These are phyloP conservation scores for Epiblema foenella DNA, from an alignment of 2,888 invertebrate species.

Conservation along the genomic window DNA sequence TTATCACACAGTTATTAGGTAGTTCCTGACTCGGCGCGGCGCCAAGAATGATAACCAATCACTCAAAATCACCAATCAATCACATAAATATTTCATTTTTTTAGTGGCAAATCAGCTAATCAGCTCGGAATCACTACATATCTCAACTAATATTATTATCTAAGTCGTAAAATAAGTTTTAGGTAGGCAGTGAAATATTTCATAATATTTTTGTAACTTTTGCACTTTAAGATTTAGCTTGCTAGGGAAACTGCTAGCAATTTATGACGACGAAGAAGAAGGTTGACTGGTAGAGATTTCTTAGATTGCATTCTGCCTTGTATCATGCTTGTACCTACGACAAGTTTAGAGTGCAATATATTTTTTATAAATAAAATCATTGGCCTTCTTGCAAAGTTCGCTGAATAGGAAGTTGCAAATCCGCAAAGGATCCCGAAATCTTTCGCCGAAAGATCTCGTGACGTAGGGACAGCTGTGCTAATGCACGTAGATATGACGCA, in stretches of 20 bases:
- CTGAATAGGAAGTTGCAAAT: slow-evolving; percentile 25
- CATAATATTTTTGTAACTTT: background rate
- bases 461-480: slow-evolving; percentile 57
- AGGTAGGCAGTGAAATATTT: background rate
- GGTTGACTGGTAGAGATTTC: no score
- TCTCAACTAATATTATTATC: background rate
- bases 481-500: slow-evolving; percentile 9
- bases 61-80: no score
- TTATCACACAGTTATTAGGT: slow-evolving; percentile 7
- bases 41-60: slow-evolving; percentile 35
- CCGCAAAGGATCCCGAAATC: slow-evolving; percentile 30
- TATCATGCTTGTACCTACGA: no score
- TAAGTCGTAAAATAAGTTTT: background rate
- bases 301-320: no score
- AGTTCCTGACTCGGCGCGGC: slow-evolving; percentile 22
- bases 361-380: no score
- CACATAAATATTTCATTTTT: slow-evolving; percentile 2
- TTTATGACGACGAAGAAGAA: no score
- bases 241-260: no score
- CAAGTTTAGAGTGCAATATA: no score
- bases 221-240: background rate
- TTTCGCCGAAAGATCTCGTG: slow-evolving; percentile 44
- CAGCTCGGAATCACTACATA: background rate
- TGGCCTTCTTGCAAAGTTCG: slow-evolving; percentile 10
- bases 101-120: background rate